Evolutionary conservation across 2,113 vertebrate genomes (phyloP).

Genomic region (Aix galericulata): DNA sequence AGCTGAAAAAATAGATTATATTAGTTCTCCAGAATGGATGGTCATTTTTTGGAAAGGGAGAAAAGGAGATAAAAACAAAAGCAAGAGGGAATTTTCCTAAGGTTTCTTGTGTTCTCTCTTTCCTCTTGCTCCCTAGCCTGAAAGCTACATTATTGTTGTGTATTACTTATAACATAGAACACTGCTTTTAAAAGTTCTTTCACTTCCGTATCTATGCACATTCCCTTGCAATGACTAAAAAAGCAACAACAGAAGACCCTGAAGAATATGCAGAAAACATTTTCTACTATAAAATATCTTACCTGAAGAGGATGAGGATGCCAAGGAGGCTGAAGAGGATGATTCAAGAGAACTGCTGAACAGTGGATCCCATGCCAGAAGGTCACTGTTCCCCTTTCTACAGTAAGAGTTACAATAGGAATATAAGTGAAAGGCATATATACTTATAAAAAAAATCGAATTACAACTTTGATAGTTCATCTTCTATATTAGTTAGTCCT

Average conservation of each 20-base stretch:
- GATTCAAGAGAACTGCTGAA: slow-evolving; percentile 82
- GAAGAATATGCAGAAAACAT: background rate
- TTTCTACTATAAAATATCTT: background rate
- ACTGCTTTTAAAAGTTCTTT: background rate
- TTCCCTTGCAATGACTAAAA: background rate
- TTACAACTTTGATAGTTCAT: background rate
- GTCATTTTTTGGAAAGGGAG: background rate
- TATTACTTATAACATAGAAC: background rate
- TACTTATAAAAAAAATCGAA: background rate
- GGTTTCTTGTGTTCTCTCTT: background rate
- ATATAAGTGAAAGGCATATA: background rate
- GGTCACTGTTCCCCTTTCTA: slow-evolving; percentile 87
- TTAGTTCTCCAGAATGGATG: background rate
- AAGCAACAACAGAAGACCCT: background rate
- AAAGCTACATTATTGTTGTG: background rate
- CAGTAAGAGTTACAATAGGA: slow-evolving; percentile 15
- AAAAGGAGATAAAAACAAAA: background rate
- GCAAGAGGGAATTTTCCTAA: background rate
- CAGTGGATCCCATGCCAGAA: slow-evolving; percentile 91
- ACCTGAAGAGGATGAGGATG: slow-evolving; percentile 85
- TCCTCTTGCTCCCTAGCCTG: background rate
- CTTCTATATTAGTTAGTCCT: background rate
- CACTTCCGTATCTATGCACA: background rate
- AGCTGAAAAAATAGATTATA: background rate
- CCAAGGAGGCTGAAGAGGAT: slow-evolving; percentile 77